These are phyloP conservation scores for Cryptophagus acutangulus DNA, from an alignment of 2,888 invertebrate species.

Conservation along the genomic window DNA sequence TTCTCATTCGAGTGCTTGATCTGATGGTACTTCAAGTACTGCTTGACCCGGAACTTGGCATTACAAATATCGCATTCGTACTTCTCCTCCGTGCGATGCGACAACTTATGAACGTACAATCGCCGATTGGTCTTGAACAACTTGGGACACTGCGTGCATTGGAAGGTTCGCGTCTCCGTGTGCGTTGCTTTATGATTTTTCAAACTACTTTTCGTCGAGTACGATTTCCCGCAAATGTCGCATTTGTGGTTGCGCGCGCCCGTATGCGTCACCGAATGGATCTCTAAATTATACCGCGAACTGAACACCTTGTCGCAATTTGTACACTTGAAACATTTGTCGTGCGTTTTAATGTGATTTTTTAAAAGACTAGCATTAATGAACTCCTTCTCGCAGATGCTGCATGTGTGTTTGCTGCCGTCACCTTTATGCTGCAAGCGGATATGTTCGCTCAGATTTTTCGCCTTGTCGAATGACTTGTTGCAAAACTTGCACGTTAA, in stretches of 20 bases:
- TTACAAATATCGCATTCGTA: conserved; percentile 51
- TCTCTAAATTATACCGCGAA: conserved; percentile 35
- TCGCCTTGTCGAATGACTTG: conserved; percentile 33
- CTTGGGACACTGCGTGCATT: conserved; percentile 34
- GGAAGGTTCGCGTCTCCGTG: conserved; percentile 30
- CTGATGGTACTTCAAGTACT: conserved; percentile 55
- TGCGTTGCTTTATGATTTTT: conserved; percentile 35
- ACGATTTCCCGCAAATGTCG: conserved; percentile 31
- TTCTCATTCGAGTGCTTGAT: conserved; percentile 54
- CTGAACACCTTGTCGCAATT: conserved; percentile 34
- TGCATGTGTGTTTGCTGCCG: conserved; percentile 51
- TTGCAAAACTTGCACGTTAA: conserved; percentile 32
- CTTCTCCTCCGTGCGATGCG: conserved; percentile 51
- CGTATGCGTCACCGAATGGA: conserved; percentile 36
- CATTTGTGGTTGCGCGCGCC: conserved; percentile 35
- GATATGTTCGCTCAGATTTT: conserved; percentile 37
- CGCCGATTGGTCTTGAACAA: conserved; percentile 35
- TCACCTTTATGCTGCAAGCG: conserved; percentile 50
- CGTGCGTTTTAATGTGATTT: conserved; percentile 52
- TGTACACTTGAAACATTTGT: conserved; percentile 44
- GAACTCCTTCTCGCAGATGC: conserved; percentile 52
- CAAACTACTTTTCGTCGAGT: conserved; percentile 33
- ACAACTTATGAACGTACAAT: conserved; percentile 35
- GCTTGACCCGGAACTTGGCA: conserved; percentile 52
- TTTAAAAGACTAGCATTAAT: conserved; percentile 50